Conservation (phyloP, 2,797 vertebrate genomes). For the Danio jaintianensis region DNA sequence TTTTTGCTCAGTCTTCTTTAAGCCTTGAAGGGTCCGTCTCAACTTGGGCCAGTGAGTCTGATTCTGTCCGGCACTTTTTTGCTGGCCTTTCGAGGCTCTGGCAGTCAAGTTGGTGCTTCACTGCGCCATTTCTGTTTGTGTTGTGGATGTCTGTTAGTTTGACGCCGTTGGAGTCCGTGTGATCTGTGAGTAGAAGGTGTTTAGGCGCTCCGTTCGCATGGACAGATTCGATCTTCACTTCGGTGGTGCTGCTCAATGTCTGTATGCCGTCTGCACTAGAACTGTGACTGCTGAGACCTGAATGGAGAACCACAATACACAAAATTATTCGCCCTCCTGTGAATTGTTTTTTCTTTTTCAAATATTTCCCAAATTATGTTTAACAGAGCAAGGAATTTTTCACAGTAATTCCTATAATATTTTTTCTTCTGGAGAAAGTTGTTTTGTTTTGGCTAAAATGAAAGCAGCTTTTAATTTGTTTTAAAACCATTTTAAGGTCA, state of each 20-base stretch:
- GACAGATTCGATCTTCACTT: slow-evolving; percentile 21
- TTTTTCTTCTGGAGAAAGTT: no score
- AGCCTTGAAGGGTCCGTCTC: slow-evolving; percentile 38
- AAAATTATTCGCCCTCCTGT: no score
- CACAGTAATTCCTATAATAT: no score
- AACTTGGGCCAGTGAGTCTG: slow-evolving; percentile 34
- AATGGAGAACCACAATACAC: background rate
- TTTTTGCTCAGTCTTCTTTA: slow-evolving; percentile 45
- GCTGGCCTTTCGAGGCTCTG: slow-evolving; percentile 37
- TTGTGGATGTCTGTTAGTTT: slow-evolving; percentile 9
- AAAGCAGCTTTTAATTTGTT: no score
- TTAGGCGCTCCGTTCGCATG: slow-evolving; percentile 19
- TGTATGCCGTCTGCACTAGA: slow-evolving; percentile 37
- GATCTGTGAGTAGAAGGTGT: slow-evolving; percentile 8
- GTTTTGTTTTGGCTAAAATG: no score
- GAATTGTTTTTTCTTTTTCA: no score
- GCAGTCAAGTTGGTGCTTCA: slow-evolving; percentile 39
- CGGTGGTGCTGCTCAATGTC: background rate
- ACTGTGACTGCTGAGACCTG: slow-evolving; percentile 48
- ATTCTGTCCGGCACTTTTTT: slow-evolving; percentile 59
- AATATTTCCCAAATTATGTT: no score
- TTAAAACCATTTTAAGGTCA: no score
- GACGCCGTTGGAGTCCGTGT: slow-evolving; percentile 54
- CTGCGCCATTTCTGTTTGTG: slow-evolving; percentile 37
- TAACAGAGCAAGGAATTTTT: no score